Evolutionary conservation across 2,797 vertebrate species (phyloP).

Genomic region (Thaleichthys pacificus): DNA sequence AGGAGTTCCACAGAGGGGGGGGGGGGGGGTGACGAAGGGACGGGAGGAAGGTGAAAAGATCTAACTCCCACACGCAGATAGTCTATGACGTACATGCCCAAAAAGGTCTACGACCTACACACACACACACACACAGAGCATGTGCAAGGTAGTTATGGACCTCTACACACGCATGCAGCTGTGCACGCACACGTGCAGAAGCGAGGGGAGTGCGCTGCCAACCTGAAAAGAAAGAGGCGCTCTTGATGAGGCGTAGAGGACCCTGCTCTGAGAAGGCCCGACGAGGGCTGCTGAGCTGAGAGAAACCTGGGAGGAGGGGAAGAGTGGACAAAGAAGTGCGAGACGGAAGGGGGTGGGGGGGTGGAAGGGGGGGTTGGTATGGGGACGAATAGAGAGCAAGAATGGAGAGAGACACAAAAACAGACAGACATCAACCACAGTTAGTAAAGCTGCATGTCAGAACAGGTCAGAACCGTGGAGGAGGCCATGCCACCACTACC

Average conservation of each 20-base stretch:
- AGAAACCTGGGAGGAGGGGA: conserved; percentile 90
- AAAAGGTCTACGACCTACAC: background rate
- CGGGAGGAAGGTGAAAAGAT: background rate
- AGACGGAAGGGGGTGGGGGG: background rate
- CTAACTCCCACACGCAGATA: background rate
- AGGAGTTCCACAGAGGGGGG: too few relatives aligned
- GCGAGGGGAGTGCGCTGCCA: conserved; percentile 67
- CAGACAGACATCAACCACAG: conserved; percentile 50
- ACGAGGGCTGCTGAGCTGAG: conserved; percentile 99
- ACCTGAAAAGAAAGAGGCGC: conserved; percentile 99
- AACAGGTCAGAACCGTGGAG: conserved; percentile 23
- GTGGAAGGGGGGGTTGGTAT: too few relatives aligned
- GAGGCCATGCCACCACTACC: background rate
- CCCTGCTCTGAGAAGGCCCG: conserved; percentile 99
- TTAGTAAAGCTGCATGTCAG: conserved; percentile 59
- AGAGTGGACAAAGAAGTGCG: conserved; percentile 50
- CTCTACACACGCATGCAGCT: conserved; percentile 57
- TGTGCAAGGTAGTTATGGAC: conserved; percentile 25
- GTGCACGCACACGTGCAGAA: conserved; percentile 11
- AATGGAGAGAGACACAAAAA: conserved; percentile 36
- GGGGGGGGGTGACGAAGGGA: too few relatives aligned
- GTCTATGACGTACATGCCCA: background rate
- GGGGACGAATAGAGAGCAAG: background rate
- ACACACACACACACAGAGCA: conserved; percentile 9
- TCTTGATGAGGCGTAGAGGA: conserved; percentile 99